Base-by-base conservation (phyloP, 2,113 vertebrate species). In the Hystrix cristata region DNA sequence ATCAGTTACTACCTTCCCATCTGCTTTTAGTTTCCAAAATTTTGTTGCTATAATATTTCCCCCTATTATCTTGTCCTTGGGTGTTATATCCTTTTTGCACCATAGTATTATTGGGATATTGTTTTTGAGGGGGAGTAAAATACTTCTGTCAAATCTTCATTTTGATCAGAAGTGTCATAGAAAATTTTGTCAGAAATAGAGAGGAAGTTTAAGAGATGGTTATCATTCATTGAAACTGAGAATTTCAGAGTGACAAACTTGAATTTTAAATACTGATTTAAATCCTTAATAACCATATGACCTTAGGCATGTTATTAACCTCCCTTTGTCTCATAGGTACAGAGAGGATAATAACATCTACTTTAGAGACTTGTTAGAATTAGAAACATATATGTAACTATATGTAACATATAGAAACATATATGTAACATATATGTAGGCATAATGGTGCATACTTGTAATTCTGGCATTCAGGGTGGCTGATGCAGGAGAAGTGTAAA, bases 251-350 rank as follows among this genome's bases (percentile, higher is more conserved):
- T 9, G 29, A 71, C 29, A 82, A 88, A 83, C 16, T 65, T 87
- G 55, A 79, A 96, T 83, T 87, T 91, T 93, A 91, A 78, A 15
- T 94, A 67, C 43, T 72, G 21, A 8, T 88, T 87, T 80, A 83
- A 27, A 88, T 51, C 90, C 43, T 87, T 83, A 14, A 27, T 86
- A 88, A 19, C 67, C 21, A n/a, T 31, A 11, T 91, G 62, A 78
- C 38, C 25, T 87, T 95, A 16, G 34, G 14, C 6, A 55, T 60
- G 27, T 43, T 72, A 53, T 10, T 92, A 92, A 78, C 0, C 18
- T 85, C 31, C 87, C 31, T 87, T 76, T n/a, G 51, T 74, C 65
- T 81, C 59, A 38, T 38, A 78, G 23, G 10, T 34, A 51, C 59
- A 62, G 34, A 82, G 10, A 23, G 2, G 7, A 60, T 62, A 62